Evolutionary conservation across 2,113 vertebrate genomes (phyloP).

Genomic region (Spea bombifrons): DNA sequence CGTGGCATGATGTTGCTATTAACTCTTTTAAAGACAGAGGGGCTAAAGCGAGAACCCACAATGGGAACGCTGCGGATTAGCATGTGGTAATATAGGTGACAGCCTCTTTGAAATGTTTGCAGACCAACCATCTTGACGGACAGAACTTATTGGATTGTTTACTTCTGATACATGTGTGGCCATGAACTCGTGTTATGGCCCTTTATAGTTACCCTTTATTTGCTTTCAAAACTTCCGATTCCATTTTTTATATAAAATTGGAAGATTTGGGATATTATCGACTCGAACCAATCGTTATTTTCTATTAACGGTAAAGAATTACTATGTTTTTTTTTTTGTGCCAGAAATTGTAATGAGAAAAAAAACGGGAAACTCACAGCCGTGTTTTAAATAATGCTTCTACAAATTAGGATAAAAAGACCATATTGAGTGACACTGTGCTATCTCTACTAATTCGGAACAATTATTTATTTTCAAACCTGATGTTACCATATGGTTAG

Average conservation of each 20-base stretch:
- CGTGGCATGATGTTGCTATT: conserved; percentile 13
- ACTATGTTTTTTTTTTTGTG: neutral
- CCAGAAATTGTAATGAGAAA: neutral
- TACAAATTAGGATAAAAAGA: neutral
- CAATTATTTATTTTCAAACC: conserved; percentile 16
- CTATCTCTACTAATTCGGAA: conserved; percentile 3
- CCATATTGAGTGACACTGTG: conserved; percentile 3
- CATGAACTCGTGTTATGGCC: too few relatives aligned
- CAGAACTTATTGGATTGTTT: neutral
- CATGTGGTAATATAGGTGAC: neutral
- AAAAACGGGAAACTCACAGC: neutral
- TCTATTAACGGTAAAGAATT: neutral
- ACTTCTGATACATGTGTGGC: neutral
- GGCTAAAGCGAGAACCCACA: neutral
- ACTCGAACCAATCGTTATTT: too few relatives aligned
- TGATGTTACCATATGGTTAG: conserved; percentile 22
- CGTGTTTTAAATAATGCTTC: neutral
- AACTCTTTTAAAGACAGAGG: conserved; percentile 26
- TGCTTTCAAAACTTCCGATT: too few relatives aligned
- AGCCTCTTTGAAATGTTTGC: too few relatives aligned
- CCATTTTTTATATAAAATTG: too few relatives aligned
- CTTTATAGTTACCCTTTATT: too few relatives aligned
- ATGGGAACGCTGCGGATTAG: neutral
- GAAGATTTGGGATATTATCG: too few relatives aligned
- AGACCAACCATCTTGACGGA: too few relatives aligned